A percentile compares a stretch with the other conserved stretches of the same genome.
These are phyloP conservation scores for Delphinapterus leucas DNA, from an alignment of 2,113 vertebrate species.

Conservation along the genomic window DNA sequence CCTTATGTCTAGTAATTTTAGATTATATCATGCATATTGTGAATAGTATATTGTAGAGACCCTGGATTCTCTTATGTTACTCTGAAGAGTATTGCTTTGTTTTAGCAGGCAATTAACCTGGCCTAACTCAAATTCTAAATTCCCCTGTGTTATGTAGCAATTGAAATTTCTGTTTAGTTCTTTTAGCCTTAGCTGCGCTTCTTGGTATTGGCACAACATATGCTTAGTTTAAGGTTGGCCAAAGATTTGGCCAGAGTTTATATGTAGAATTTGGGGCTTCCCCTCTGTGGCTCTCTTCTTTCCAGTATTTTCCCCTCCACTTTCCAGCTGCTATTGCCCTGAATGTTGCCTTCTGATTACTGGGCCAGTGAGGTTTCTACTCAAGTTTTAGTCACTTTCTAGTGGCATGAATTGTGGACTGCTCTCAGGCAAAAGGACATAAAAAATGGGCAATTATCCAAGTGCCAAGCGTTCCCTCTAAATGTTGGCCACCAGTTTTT, in stretches of 20 bases:
- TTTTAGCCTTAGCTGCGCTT: background rate
- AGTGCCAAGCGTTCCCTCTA: background rate
- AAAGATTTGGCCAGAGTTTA: background rate
- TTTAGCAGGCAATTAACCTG: background rate
- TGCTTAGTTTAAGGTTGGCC: background rate
- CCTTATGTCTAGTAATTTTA: background rate
- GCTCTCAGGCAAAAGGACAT: background rate
- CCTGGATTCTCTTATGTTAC: background rate
- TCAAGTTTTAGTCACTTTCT: background rate
- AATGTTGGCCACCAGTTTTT: background rate
- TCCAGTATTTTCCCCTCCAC: background rate
- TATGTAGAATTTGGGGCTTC: background rate
- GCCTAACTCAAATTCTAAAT: background rate
- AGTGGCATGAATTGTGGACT: background rate
- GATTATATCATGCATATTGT: background rate
- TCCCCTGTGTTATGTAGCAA: background rate
- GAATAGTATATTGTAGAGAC: background rate
- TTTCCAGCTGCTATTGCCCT: background rate
- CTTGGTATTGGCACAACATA: background rate
- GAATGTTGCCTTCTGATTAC: constrained; percentile 14
- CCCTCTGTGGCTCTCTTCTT: background rate
- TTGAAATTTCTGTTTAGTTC: background rate
- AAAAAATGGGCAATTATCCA: background rate
- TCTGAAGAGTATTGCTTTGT: background rate
- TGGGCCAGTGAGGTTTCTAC: background rate